Conservation (phyloP, 1,140 invertebrate genomes). For the Meloidogyne floridensis region DNA sequence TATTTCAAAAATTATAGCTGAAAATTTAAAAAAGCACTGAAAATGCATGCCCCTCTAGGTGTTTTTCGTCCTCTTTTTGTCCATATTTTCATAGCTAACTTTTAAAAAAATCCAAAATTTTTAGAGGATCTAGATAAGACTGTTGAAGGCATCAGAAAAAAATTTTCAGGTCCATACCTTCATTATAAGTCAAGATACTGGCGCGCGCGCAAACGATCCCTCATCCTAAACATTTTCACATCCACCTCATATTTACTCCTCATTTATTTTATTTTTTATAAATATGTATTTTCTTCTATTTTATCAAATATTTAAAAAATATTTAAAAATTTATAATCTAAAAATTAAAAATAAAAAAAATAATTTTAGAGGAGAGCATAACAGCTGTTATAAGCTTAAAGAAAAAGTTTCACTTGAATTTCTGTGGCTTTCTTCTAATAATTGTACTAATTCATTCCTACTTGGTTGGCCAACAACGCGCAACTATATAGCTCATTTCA, state of each 20-base stretch:
- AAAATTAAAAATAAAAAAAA: constrained; percentile 4
- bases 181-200: too few relatives aligned
- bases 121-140: too few relatives aligned
- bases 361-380: constrained; percentile 55
- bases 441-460: constrained; percentile 67
- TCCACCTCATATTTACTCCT: neutral
- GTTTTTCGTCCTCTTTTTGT: too few relatives aligned
- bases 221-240: too few relatives aligned
- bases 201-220: neutral
- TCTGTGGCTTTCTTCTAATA: constrained; percentile 68
- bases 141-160: too few relatives aligned
- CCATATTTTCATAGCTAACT: too few relatives aligned
- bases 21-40: too few relatives aligned
- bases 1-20: too few relatives aligned
- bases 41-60: too few relatives aligned
- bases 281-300: too few relatives aligned
- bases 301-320: neutral
- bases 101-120: too few relatives aligned
- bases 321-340: neutral
- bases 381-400: constrained; percentile 67
- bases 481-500: constrained; percentile 68
- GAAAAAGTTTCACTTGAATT: constrained; percentile 67
- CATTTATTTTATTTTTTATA: neutral
- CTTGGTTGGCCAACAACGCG: constrained; percentile 67
- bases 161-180: too few relatives aligned